Evolutionary conservation across 2,888 invertebrate species (phyloP).

Genomic region (Oxyteleia sp.): DNA sequence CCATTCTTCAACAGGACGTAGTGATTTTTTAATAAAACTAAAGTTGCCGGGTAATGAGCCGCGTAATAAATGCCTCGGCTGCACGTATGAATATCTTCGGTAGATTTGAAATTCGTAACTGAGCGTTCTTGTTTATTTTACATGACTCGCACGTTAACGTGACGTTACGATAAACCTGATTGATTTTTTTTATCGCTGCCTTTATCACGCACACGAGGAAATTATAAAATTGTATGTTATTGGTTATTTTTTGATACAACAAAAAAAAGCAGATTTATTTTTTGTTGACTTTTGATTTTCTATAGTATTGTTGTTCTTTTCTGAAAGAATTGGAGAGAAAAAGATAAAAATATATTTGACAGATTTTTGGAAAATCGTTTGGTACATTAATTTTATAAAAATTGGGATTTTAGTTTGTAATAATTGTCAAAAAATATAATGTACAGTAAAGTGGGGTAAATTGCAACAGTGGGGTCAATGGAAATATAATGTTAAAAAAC

Average conservation of each 20-base stretch:
- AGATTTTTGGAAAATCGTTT: background rate
- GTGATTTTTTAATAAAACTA: slow-evolving; percentile 66
- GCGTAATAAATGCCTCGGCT: slow-evolving; percentile 47
- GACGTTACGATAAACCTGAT: background rate
- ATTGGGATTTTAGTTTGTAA: too few species aligned
- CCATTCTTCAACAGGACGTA: slow-evolving; percentile 56
- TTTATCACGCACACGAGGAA: background rate
- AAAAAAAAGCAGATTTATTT: too few species aligned
- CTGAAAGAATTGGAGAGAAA: background rate
- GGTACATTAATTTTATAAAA: too few species aligned
- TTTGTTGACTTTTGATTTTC: background rate
- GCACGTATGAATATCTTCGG: slow-evolving; percentile 26
- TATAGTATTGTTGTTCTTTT: slow-evolving; percentile 11
- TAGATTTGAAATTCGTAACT: slow-evolving; percentile 20
- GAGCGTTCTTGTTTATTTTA: slow-evolving; percentile 18
- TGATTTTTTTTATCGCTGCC: slow-evolving; percentile 18
- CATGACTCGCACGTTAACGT: slow-evolving; percentile 16
- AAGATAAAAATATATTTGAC: background rate
- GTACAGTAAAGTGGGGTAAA: too few species aligned
- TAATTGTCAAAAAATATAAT: too few species aligned
- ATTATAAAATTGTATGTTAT: background rate
- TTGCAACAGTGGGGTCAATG: too few species aligned
- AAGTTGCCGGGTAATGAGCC: slow-evolving; percentile 52
- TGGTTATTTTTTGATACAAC: too few species aligned
- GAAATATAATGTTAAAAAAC: too few species aligned